Base-by-base conservation (phyloP, 1,140 invertebrate species). In the Drosophila aff. region DNA sequence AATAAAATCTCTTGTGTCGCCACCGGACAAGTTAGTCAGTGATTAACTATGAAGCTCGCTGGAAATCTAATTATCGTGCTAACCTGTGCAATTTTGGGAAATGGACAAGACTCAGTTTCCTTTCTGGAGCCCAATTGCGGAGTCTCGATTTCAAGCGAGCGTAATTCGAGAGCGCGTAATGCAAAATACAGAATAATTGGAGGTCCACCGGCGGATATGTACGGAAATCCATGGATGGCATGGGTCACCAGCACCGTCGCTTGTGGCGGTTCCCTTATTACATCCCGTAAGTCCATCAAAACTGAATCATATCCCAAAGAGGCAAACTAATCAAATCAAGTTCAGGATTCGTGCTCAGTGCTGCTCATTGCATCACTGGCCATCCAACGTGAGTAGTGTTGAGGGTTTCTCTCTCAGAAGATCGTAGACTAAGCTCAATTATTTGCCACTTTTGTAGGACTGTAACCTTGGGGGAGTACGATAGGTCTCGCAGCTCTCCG, bases 231-330 rank as follows among this genome's bases (percentile, higher is more conserved):
- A 0, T 68, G 66, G 66, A 68, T 68, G 66, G 61, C 36, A 11
- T 26, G 16, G 0, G 9, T 68, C 6, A n/a, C 3, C 0, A 40
- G 36, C 9, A 4, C 0, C 0, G 0, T 1, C 6, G 5, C 9
- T 0, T 68, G 65, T 28, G 66, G 66, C 4, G 66, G 66, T 8
- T 65, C 66, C 0, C 66, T 68, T n/a, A 68, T 68, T 3, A 68
- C 66, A 11, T 8, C 9, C 18, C 60, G 66, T 68, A 68, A 50
- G 66, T 36, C 7, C 9, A 21, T 0, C 8, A 5, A 26, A 50
- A 11, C 33, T 36, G 10, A 33, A 33, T 21, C 21, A 21, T 21
- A 33, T 10, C 31, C 10, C 31, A 2, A 1, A n/a, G 3, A 18
- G 8, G n/a, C 40, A 28, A 9, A 50, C n/a, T 36, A 36, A 36